Evolutionary conservation across 2,113 vertebrate species (phyloP).

Genomic region (Oncorhynchus gorbuscha): DNA sequence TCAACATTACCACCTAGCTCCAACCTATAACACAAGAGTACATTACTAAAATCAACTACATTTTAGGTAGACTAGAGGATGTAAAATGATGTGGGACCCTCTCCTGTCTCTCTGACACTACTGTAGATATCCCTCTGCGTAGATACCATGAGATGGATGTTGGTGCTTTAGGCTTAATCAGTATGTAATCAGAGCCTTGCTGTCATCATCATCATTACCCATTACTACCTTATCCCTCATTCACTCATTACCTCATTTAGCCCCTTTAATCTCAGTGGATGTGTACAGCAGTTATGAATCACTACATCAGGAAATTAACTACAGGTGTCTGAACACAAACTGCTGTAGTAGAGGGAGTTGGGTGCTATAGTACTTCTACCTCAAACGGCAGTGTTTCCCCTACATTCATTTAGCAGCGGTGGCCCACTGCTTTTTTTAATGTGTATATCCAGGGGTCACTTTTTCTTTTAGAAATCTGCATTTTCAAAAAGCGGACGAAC

Average conservation of each 20-base stretch:
- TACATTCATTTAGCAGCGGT: not conserved
- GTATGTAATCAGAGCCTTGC: slow-evolving; percentile 59
- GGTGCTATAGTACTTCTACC: not conserved
- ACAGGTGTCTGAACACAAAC: not conserved
- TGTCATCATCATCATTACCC: slow-evolving; percentile 47
- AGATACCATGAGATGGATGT: slow-evolving; percentile 55
- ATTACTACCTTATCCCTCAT: slow-evolving; percentile 41
- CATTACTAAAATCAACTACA: no score
- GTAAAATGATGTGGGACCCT: not conserved
- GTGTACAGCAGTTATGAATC: slow-evolving; percentile 46
- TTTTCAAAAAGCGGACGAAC: no score
- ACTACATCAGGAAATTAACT: not conserved
- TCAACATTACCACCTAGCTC: no score
- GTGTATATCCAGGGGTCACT: no score
- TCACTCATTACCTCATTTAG: slow-evolving; percentile 66
- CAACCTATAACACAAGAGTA: no score
- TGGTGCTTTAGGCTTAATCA: slow-evolving; percentile 58
- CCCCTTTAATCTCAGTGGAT: slow-evolving; percentile 60
- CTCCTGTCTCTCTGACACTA: slow-evolving; percentile 8
- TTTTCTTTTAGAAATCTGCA: no score
- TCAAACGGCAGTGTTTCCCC: not conserved
- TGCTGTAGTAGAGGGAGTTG: not conserved
- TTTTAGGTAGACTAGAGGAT: not conserved
- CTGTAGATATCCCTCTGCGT: slow-evolving; percentile 11
- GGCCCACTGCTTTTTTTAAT: no score